phyloP scores from a whole-genome alignment of 1,140 invertebrate genomes.

The Leptinotarsa texana region DNA sequence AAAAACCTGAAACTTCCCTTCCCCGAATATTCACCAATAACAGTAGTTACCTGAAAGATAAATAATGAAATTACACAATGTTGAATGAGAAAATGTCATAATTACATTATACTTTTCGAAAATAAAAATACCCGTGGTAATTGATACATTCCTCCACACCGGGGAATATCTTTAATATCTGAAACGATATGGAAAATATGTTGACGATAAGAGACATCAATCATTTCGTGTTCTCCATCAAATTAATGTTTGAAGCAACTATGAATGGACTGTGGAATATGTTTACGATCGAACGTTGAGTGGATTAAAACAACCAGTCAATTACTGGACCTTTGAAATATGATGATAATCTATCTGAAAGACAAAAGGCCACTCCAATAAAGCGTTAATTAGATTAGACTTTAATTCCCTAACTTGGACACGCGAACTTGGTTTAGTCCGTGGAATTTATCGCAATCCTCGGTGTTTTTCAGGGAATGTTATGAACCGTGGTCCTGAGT shows the following conservation, averaged over 20 bases:
- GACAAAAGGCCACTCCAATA: conserved; percentile 46
- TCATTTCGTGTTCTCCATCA: background rate
- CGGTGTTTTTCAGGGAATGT: background rate
- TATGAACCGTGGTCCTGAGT: background rate
- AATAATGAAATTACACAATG: no score
- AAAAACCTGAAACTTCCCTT: no score
- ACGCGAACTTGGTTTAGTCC: conserved; percentile 16
- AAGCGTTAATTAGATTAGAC: conserved; percentile 49
- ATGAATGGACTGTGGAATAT: background rate
- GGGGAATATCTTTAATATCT: no score
- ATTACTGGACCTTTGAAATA: conserved; percentile 41
- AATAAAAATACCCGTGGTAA: no score
- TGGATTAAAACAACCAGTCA: conserved; percentile 38
- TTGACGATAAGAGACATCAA: no score
- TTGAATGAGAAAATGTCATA: no score
- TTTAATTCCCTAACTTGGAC: conserved; percentile 38
- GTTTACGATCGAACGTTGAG: background rate
- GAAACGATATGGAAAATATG: no score
- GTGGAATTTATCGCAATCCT: background rate
- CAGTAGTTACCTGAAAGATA: no score
- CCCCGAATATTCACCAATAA: no score
- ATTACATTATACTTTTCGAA: no score
- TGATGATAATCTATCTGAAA: conserved; percentile 39
- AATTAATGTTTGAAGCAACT: background rate
- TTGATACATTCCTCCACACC: no score